Percentiles rank a stretch among this genome's conserved stretches.
Evolutionary conservation across 2,888 invertebrate genomes (phyloP).

Genomic region (Sturmia bella): DNA sequence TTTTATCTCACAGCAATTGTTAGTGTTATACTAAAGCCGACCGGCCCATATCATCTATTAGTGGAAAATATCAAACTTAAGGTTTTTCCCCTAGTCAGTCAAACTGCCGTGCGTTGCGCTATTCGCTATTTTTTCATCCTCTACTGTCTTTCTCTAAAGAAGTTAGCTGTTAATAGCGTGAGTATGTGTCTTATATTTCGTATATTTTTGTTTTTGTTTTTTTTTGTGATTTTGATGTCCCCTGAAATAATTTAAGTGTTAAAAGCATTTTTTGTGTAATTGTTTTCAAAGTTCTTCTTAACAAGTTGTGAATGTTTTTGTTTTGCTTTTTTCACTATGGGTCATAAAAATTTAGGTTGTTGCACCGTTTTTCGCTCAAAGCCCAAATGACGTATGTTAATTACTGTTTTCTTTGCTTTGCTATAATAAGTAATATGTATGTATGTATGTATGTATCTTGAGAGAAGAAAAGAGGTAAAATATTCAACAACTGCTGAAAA

Average conservation of each 20-base stretch:
- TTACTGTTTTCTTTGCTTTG: constrained; percentile 48
- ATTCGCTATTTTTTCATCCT: not conserved
- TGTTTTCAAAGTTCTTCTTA: constrained; percentile 28
- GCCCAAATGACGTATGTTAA: constrained; percentile 51
- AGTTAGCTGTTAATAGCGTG: constrained; percentile 36
- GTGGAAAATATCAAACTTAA: too few relatives aligned
- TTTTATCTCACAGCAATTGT: too few relatives aligned
- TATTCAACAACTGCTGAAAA: constrained; percentile 9
- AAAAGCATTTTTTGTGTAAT: constrained; percentile 42
- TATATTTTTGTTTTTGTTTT: not conserved
- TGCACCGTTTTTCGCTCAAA: constrained; percentile 65
- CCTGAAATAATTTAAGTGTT: constrained; percentile 59
- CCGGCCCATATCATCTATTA: too few relatives aligned
- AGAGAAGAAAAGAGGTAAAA: not conserved
- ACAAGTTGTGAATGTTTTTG: constrained; percentile 29
- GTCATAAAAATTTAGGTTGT: constrained; percentile 66
- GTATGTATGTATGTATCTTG: not conserved
- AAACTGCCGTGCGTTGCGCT: too few relatives aligned
- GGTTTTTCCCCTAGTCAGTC: too few relatives aligned
- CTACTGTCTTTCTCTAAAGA: not conserved
- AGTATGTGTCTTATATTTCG: constrained; percentile 26
- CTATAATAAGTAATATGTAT: too few relatives aligned
- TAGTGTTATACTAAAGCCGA: too few relatives aligned
- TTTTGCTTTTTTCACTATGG: constrained; percentile 23
- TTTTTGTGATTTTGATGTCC: constrained; percentile 12